These are phyloP conservation scores for Prenolepis imparis DNA, from an alignment of 2,888 invertebrate genomes.

Conservation along the genomic window DNA sequence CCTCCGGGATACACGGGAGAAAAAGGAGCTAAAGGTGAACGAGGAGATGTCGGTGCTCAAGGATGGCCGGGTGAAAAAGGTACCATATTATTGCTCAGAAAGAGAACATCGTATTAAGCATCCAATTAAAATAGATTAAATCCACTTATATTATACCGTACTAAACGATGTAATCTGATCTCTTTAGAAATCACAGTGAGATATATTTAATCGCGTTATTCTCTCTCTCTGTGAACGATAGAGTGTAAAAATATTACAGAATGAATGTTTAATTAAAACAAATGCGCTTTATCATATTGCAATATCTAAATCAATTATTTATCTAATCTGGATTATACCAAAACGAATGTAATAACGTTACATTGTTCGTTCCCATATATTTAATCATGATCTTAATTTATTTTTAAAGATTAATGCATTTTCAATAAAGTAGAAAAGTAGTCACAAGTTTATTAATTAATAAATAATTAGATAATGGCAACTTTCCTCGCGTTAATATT, in stretches of 20 bases:
- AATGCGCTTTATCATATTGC: background rate
- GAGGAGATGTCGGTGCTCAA: slow-evolving; percentile 70
- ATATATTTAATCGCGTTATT: slow-evolving; percentile 24
- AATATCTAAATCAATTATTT: slow-evolving; percentile 13
- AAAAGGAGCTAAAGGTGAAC: slow-evolving; percentile 81
- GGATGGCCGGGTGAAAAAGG: slow-evolving; percentile 68
- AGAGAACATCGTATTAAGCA: background rate
- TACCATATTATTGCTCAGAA: slow-evolving; percentile 35
- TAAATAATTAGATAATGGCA: background rate
- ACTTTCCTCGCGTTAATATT: background rate
- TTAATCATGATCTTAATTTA: background rate
- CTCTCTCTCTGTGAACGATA: background rate
- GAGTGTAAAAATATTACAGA: background rate
- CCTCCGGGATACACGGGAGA: slow-evolving; percentile 48
- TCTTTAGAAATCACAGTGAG: slow-evolving; percentile 46
- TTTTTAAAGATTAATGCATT: background rate
- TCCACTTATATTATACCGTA: background rate
- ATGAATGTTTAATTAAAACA: background rate
- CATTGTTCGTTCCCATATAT: background rate
- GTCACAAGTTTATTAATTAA: background rate
- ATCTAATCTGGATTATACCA: background rate
- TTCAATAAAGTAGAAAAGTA: background rate
- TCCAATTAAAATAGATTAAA: slow-evolving; percentile 32
- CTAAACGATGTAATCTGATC: slow-evolving; percentile 56
- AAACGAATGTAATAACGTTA: background rate